These are phyloP conservation scores for Crotalus helleri DNA, from an alignment of 2,113 vertebrate genomes.

Conservation along the genomic window DNA sequence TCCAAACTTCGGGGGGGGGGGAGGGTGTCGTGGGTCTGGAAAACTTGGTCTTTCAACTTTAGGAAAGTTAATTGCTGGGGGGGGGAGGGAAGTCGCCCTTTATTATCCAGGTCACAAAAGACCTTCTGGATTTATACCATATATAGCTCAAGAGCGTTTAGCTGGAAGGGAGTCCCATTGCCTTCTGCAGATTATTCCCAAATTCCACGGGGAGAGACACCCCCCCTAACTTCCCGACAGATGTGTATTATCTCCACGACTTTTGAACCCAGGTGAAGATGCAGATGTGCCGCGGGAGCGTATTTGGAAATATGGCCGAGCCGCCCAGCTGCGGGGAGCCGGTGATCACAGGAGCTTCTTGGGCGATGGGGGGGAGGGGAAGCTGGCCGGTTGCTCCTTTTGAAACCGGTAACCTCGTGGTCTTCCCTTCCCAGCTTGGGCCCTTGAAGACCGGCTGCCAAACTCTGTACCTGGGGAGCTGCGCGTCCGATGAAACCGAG, in stretches of 20 bases:
- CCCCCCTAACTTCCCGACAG: background rate
- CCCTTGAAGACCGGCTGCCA: background rate
- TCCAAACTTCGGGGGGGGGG: background rate
- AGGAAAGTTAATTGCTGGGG: background rate
- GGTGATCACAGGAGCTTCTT: background rate
- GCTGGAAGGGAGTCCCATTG: background rate
- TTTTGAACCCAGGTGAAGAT: background rate
- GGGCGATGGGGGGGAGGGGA: background rate
- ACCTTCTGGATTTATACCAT: background rate
- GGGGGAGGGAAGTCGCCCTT: background rate
- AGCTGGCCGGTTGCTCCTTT: background rate
- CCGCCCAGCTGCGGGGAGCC: background rate
- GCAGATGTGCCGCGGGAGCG: background rate
- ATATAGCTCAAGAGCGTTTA: background rate
- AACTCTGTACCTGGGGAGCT: background rate
- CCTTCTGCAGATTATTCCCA: background rate
- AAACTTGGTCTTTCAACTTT: background rate
- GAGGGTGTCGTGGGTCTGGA: background rate
- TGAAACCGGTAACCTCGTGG: background rate
- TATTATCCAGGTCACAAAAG: background rate
- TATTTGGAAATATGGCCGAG: background rate
- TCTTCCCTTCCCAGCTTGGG: background rate
- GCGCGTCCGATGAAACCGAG: background rate
- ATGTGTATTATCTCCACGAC: background rate
- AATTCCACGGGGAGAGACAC: background rate